Percentiles rank a stretch among this genome's conserved stretches.
These are phyloP conservation scores for Eptatretus burgeri DNA, from an alignment of 2,113 vertebrate genomes.

Conservation along the genomic window DNA sequence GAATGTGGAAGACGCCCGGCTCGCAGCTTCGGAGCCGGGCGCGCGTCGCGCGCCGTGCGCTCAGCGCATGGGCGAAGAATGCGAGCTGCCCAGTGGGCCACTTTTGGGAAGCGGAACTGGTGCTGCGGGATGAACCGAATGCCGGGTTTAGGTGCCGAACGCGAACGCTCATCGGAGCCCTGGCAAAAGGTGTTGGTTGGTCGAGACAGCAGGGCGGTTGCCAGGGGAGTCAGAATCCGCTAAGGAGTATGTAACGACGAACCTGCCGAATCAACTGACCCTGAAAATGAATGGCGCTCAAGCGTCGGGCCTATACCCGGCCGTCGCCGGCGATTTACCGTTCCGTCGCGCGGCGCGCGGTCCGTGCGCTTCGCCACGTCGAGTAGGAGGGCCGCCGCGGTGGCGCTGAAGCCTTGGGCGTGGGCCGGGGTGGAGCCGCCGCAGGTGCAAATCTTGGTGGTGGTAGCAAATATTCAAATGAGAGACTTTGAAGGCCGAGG, in stretches of 20 bases:
- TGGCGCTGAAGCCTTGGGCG: conserved; percentile 9
- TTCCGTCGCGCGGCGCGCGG: neutral
- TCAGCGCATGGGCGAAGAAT: neutral
- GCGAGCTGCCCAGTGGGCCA: neutral
- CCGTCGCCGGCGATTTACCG: neutral
- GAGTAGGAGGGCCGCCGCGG: neutral
- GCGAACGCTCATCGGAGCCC: neutral
- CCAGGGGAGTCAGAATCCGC: neutral
- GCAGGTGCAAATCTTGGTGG: conserved; percentile 10
- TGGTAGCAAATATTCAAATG: too few species aligned
- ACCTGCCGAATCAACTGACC: neutral
- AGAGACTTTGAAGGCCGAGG: neutral
- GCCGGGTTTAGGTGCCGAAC: neutral
- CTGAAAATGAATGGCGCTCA: conserved; percentile 6
- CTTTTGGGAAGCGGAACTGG: conserved; percentile 1
- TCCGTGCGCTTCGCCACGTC: neutral
- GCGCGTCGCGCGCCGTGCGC: too few species aligned
- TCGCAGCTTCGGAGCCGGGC: neutral
- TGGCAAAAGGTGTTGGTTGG: neutral
- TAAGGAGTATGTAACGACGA: neutral
- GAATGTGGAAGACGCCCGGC: neutral
- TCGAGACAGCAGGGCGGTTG: neutral
- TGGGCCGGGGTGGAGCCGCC: conserved; percentile 10
- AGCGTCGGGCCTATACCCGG: neutral
- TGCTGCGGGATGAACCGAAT: neutral